Evolutionary conservation across 2,113 vertebrate species (phyloP).

Genomic region (Salvelinus alpinus): DNA sequence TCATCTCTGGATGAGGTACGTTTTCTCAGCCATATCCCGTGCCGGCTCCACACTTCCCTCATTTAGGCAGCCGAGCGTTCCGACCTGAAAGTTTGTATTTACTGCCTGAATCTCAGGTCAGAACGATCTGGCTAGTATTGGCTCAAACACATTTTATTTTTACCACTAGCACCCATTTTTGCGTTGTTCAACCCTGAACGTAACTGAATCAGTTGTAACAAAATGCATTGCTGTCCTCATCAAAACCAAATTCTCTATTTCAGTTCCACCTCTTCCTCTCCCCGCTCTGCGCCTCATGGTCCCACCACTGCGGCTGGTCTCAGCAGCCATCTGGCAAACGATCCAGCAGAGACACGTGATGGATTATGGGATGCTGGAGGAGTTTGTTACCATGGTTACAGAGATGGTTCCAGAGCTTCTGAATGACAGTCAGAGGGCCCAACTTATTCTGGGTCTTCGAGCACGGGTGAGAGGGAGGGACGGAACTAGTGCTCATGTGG

Average conservation of each 20-base stretch:
- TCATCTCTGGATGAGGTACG: too few relatives aligned
- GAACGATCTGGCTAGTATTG: background rate
- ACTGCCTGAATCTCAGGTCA: too few relatives aligned
- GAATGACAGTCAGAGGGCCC: constrained; percentile 58
- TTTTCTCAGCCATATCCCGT: too few relatives aligned
- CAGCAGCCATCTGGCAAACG: constrained; percentile 69
- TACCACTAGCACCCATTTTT: background rate
- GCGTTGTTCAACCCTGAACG: background rate
- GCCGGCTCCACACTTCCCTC: too few relatives aligned
- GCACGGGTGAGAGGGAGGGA: constrained; percentile 69
- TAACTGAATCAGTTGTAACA: too few relatives aligned
- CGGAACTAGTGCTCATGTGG: background rate
- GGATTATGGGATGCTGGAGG: constrained; percentile 70
- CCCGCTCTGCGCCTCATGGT: constrained; percentile 52
- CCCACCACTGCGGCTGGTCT: constrained; percentile 56
- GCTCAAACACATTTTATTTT: background rate
- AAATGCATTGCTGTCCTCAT: background rate
- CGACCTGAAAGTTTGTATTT: too few relatives aligned
- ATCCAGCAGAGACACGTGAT: constrained; percentile 52
- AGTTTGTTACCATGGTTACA: constrained; percentile 69
- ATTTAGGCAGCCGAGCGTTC: too few relatives aligned
- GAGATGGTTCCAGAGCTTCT: constrained; percentile 69
- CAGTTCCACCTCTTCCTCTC: constrained; percentile 43
- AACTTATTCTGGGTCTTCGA: constrained; percentile 73
- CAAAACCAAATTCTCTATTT: background rate